These are phyloP conservation scores for Drosophila hydei DNA, from an alignment of 1,140 invertebrate species.

Conservation along the genomic window DNA sequence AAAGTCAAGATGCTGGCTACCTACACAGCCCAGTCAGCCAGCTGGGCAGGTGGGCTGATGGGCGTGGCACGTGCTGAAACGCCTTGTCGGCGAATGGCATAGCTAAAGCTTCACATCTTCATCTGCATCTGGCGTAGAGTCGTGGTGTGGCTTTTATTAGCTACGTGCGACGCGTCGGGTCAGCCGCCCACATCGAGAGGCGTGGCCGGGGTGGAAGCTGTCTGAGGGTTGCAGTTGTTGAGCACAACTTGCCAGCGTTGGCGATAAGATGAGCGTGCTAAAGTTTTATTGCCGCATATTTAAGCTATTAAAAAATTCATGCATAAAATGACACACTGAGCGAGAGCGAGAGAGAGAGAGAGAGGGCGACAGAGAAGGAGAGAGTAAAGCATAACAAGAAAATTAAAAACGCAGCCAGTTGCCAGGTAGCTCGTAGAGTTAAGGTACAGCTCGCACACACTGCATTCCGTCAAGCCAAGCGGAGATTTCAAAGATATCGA, in stretches of 20 bases:
- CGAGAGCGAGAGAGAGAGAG: conserved; percentile 15
- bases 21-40: background rate
- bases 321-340: conserved; percentile 77
- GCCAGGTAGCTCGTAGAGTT: background rate
- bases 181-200: conserved; percentile 18
- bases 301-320: conserved; percentile 82
- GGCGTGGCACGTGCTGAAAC: conserved; percentile 66
- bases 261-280: conserved; percentile 81
- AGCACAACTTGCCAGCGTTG: conserved; percentile 62
- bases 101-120: conserved; percentile 34
- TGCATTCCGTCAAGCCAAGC: background rate
- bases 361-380: background rate
- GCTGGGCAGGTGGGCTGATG: conserved; percentile 21
- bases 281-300: conserved; percentile 82
- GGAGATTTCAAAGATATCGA: background rate
- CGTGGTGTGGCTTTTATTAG: conserved; percentile 70
- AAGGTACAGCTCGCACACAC: conserved; percentile 3
- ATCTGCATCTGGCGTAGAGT: conserved; percentile 32
- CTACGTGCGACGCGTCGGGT: conserved; percentile 62
- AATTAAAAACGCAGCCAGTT: conserved; percentile 66
- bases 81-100: conserved; percentile 62
- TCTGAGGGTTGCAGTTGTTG: conserved; percentile 5
- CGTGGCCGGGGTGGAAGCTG: background rate
- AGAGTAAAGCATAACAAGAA: conserved; percentile 40
- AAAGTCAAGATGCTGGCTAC: conserved; percentile 72